Percentiles rank a stretch among this genome's conserved stretches.
phyloP scores from a whole-genome alignment of 2,113 vertebrate genomes.

The Callospermophilus lateralis region DNA sequence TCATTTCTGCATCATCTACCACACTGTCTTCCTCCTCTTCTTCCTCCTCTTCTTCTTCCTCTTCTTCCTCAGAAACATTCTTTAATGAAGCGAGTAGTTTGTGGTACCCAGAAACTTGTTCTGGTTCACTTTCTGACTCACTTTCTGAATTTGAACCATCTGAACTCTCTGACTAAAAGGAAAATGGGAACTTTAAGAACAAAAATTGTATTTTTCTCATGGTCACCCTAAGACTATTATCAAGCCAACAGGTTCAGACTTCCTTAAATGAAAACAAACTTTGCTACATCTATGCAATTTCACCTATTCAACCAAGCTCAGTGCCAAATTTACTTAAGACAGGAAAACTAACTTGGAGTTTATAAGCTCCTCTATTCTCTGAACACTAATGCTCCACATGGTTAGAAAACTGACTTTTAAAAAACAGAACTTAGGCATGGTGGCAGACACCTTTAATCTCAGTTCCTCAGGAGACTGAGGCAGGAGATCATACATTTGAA shows the following conservation, averaged over 20 bases:
- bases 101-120: slow-evolving; percentile 93
- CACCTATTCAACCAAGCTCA: neutral
- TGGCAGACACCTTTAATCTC: too few species aligned
- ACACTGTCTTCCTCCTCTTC: slow-evolving; percentile 83
- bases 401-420: neutral
- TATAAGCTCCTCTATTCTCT: neutral
- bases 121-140: slow-evolving; percentile 90
- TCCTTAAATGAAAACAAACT: slow-evolving; percentile 29
- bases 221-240: neutral
- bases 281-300: neutral
- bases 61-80: slow-evolving; percentile 85
- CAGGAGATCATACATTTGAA: too few species aligned
- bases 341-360: neutral
- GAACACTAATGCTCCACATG: neutral
- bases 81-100: slow-evolving; percentile 94
- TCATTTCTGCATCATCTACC: slow-evolving; percentile 82
- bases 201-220: neutral
- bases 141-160: slow-evolving; percentile 87
- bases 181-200: slow-evolving; percentile 44
- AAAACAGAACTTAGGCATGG: neutral
- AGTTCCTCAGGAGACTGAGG: too few species aligned
- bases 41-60: slow-evolving; percentile 86
- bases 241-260: slow-evolving; percentile 6
- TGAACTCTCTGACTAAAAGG: slow-evolving; percentile 89
- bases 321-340: neutral